Base-by-base conservation (phyloP, 1,140 invertebrate genomes). In the Meloidogyne chitwoodi region DNA sequence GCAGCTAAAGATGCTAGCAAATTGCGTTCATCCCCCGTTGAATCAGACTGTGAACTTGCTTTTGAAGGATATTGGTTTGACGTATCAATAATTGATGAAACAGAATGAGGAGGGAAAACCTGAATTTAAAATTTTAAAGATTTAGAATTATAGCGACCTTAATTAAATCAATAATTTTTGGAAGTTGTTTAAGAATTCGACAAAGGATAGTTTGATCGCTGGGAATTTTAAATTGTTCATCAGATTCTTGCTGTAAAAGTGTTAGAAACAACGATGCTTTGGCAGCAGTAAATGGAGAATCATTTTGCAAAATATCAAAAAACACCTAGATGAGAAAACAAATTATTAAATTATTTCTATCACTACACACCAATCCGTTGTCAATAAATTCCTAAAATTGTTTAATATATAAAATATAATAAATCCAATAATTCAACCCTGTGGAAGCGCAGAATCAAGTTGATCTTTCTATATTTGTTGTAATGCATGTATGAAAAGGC, bases 391-490 rank as follows among this genome's bases (percentile, higher is more conserved):
- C 62, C 11, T 67, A 27, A 64, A 56, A 56, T n/a, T n/a, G n/a
- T 16, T 44, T 16, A 16, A 2, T 44, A 44, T 14, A 41, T 16
- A 16, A 16, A 10, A 4, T 34, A 34, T 41, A 41, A 6, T 56
- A 56, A n/a, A 56, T 8, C 4, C 4, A n/a, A 56, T n/a, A 56
- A 56, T 22, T n/a, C 4, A 56, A 56, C 27, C 44, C 38, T 70
- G 24, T 80, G 79, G 34, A 80, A 80, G 5, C 79, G 79, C 29
- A 80, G 77, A 24, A 83, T 81, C n/a, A 76, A 65, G 16, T 38
- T 61, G 19, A 80, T 80, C 48, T 68, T 75, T 38, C 63, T 27
- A 66, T 34, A 72, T 16, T 14, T 38, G n/a, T 70, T 74, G 22
- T 34, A 61, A 66, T 81, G 80, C 44, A 66, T 62, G 61, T 83